Percentiles rank a stretch among this genome's conserved stretches.
Evolutionary conservation across 2,797 vertebrate genomes (phyloP).

Genomic region (Anomalospiza imberbis): DNA sequence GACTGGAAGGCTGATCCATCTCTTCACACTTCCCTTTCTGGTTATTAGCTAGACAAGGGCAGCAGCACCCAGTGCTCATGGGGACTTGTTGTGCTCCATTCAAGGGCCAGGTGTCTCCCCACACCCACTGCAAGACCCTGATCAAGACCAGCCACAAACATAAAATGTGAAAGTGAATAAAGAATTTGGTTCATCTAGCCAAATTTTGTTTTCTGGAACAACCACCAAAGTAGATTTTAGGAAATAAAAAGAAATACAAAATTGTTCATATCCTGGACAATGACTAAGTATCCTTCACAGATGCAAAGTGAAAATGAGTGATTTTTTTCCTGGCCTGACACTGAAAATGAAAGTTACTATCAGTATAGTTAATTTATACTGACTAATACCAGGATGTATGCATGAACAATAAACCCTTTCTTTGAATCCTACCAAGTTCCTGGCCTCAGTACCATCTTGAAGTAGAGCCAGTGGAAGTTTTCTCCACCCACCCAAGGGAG

Average conservation of each 20-base stretch:
- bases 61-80: neutral
- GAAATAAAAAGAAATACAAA: neutral
- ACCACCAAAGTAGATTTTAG: neutral
- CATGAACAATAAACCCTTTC: neutral
- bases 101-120: neutral
- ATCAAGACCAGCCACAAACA: neutral
- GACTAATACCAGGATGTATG: neutral
- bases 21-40: neutral
- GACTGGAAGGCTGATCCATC: neutral
- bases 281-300: neutral
- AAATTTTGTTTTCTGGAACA: neutral
- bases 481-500: neutral
- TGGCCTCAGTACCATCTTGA: neutral
- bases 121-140: neutral
- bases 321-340: neutral
- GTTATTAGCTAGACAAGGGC: neutral
- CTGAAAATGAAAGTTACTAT: neutral
- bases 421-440: neutral
- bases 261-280: neutral
- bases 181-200: neutral
- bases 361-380: neutral
- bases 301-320: neutral
- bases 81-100: neutral
- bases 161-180: neutral
- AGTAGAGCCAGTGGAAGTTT: neutral